Conservation (phyloP, 2,888 invertebrate species). For the Oscheius onirici region DNA sequence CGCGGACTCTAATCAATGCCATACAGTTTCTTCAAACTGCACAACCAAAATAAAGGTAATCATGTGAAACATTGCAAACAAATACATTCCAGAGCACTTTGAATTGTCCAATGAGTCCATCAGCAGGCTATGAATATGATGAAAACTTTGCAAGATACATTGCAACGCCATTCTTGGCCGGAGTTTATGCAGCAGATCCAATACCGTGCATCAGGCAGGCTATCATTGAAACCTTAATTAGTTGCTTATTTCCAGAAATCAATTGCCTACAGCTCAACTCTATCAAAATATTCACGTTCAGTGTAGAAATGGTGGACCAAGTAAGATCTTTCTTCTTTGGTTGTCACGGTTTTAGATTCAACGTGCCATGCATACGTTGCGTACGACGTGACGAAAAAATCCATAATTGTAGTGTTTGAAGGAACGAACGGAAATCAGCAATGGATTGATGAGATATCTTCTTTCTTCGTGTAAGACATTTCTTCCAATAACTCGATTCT, state of each 20-base stretch:
- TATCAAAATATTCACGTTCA: slow-evolving; percentile 11
- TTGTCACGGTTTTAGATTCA: slow-evolving; percentile 8
- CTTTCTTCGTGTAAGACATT: slow-evolving; percentile 18
- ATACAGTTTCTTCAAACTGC: neutral
- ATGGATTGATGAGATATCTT: slow-evolving; percentile 24
- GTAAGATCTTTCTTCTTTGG: neutral
- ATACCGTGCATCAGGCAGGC: slow-evolving; percentile 12
- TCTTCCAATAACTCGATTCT: neutral
- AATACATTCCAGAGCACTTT: slow-evolving; percentile 7
- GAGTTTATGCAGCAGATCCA: slow-evolving; percentile 19
- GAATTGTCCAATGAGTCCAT: slow-evolving; percentile 25
- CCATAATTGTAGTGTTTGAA: slow-evolving; percentile 22
- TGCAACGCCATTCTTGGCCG: slow-evolving; percentile 9
- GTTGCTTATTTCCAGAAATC: neutral
- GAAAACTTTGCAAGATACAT: slow-evolving; percentile 14
- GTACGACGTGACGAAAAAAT: slow-evolving; percentile 12
- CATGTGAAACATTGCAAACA: neutral
- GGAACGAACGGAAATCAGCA: slow-evolving; percentile 26
- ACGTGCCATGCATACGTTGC: slow-evolving; percentile 27
- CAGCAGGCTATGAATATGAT: neutral
- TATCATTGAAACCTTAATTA: neutral
- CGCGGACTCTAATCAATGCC: neutral
- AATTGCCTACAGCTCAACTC: slow-evolving; percentile 1
- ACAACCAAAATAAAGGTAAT: neutral
- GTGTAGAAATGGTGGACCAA: slow-evolving; percentile 1